phyloP scores from a whole-genome alignment of 2,888 invertebrate species.

The Opisthograptis luteolata region DNA sequence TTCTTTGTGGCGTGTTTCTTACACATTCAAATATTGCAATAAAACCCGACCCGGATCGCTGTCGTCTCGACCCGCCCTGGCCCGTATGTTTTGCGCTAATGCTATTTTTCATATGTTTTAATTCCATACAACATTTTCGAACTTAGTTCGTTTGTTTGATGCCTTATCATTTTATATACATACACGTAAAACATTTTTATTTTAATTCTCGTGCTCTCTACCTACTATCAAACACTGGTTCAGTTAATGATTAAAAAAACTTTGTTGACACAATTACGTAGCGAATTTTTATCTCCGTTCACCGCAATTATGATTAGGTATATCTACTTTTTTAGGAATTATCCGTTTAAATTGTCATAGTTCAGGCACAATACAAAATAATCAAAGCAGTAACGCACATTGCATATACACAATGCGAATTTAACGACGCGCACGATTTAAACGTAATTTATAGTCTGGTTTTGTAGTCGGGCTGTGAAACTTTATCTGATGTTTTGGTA shows the following conservation, averaged over 20 bases:
- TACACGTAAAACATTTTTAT: too few relatives aligned
- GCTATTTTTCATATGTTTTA: background rate
- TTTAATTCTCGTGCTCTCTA: background rate
- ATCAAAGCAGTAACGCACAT: slow-evolving; percentile 3
- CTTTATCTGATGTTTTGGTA: too few relatives aligned
- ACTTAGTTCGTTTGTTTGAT: slow-evolving; percentile 1
- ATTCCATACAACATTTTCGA: background rate
- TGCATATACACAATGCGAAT: background rate
- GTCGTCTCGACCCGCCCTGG: too few relatives aligned
- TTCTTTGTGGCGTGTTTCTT: too few relatives aligned
- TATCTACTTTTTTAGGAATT: background rate
- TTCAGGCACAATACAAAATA: background rate
- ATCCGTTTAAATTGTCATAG: slow-evolving; percentile 2
- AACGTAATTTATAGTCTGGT: too few relatives aligned
- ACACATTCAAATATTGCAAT: too few relatives aligned
- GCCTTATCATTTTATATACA: background rate
- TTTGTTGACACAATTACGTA: too few relatives aligned
- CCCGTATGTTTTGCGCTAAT: too few relatives aligned
- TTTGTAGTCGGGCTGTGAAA: too few relatives aligned
- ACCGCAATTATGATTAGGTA: background rate
- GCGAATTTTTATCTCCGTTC: too few relatives aligned
- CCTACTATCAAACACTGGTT: background rate
- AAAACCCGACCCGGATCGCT: too few relatives aligned
- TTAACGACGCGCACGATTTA: too few relatives aligned
- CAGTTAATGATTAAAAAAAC: background rate